Evolutionary conservation across 2,888 invertebrate species (phyloP), one percentile per base, ranked within the genome.

Genomic region (Aphrophora alni): DNA sequence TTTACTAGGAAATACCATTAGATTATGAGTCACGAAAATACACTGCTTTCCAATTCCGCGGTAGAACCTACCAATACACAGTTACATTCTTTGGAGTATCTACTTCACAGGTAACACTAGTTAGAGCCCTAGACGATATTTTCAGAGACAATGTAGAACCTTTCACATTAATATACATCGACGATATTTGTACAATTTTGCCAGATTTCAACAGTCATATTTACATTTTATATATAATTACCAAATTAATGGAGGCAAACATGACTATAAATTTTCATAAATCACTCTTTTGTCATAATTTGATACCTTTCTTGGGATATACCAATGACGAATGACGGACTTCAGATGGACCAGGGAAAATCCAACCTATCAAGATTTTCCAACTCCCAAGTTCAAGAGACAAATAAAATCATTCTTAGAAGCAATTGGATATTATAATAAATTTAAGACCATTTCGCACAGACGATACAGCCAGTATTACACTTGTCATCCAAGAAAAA

Each of bases 361-460:
- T 76, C 21, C 27, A 76, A 14, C 26, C 59, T 1, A 59, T 4
- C 26, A n/a, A 25, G 8, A 59, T 51, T 25, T 76, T 76, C 25
- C 76, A 10, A 17, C n/a, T 8, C 76, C 76, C 0, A 59, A 76
- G 25, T 26, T n/a, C 51, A 3, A 28, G 4, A 76, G 21, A 25
- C 76, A 76, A 59, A 10, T 76, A 3, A 76, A 76, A 59, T n/a
- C 59, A 26, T 59, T 76, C 59, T 21, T 76, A 59, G 76, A 51
- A 4, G 4, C 24, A 12, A 76, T 76, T 2, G 51, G n/a, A n/a
- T n/a, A 76, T 26, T 76, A 76, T 24, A 75, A 75, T 38, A 76
- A 76, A 21, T 76, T 76, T 51, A 12, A 51, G 1, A 76, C 38
- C 38, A 14, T 51, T 76, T 76, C 8, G 44, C 26, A 17, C 12